A percentile compares a stretch with the other conserved stretches of the same genome.
These are phyloP conservation scores for Chaetops frenatus DNA, from an alignment of 2,113 vertebrate genomes.

Conservation along the genomic window DNA sequence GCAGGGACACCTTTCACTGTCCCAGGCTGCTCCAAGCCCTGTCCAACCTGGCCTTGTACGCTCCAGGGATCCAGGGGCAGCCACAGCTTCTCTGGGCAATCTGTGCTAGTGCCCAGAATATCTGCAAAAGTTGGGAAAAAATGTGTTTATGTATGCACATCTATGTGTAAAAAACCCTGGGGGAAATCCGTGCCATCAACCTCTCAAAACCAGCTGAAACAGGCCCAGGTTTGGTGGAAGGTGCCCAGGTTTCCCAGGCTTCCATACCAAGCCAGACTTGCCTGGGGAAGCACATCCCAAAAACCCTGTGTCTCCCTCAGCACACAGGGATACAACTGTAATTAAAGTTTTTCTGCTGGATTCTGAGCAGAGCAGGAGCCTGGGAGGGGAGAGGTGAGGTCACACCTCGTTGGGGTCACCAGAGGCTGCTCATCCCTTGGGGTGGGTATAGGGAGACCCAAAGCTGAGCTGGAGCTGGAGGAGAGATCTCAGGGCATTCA, in stretches of 20 bases:
- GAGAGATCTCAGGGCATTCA: not conserved
- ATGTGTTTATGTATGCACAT: rapidly evolving
- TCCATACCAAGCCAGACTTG: not conserved
- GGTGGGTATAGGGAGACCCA: not conserved
- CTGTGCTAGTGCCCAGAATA: not conserved
- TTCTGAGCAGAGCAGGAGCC: not conserved
- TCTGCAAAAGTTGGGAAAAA: not conserved
- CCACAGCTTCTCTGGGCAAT: not conserved
- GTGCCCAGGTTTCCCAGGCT: not conserved
- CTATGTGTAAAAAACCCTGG: rapidly evolving
- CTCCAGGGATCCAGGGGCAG: not conserved
- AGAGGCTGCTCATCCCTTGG: not conserved
- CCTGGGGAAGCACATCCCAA: not conserved
- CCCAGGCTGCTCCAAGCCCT: not conserved
- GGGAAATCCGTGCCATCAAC: not conserved
- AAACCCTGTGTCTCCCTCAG: not conserved
- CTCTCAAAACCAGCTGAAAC: not conserved
- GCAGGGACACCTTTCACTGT: not conserved
- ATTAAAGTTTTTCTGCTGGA: not conserved
- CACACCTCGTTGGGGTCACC: not conserved
- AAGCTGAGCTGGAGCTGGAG: not conserved
- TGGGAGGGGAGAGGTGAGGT: not conserved
- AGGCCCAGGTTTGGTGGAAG: not conserved
- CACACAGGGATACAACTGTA: rapidly evolving
- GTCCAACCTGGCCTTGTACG: rapidly evolving